Evolutionary conservation across 2,888 invertebrate species (phyloP).

Genomic region (Minunthozetes semirufus): DNA sequence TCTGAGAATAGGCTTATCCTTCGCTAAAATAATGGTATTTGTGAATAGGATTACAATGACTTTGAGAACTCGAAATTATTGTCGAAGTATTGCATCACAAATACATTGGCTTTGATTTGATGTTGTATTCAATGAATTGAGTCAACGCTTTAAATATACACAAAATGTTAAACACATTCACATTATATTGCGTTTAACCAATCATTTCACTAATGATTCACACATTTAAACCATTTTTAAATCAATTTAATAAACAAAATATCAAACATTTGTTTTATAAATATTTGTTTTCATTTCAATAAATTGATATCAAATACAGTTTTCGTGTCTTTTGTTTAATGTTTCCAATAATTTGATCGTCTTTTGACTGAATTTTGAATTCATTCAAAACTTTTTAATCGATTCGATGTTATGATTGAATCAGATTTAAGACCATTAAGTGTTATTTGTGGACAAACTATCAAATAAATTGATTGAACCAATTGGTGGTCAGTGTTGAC

Average conservation of each 20-base stretch:
- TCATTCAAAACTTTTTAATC: too few species aligned
- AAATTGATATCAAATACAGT: not conserved
- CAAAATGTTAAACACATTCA: not conserved
- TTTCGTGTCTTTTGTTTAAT: not conserved
- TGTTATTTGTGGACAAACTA: not conserved
- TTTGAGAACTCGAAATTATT: not conserved
- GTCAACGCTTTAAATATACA: not conserved
- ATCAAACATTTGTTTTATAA: not conserved
- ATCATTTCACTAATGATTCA: not conserved
- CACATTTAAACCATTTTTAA: not conserved
- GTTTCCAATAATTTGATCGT: not conserved
- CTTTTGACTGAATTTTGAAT: too few species aligned
- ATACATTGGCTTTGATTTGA: not conserved
- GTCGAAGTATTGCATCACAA: not conserved
- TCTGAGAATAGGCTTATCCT: too few species aligned
- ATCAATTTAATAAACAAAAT: not conserved
- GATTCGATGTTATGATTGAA: too few species aligned
- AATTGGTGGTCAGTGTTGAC: not conserved
- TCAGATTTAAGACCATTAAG: not conserved
- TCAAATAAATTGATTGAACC: not conserved
- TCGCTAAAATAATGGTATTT: too few species aligned
- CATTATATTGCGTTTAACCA: not conserved
- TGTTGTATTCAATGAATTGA: not conserved
- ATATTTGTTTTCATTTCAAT: not conserved
- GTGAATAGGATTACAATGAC: too few species aligned